Evolutionary conservation across 2,888 invertebrate species (phyloP).

Genomic region (Imbricaverruca yamaguchii): DNA sequence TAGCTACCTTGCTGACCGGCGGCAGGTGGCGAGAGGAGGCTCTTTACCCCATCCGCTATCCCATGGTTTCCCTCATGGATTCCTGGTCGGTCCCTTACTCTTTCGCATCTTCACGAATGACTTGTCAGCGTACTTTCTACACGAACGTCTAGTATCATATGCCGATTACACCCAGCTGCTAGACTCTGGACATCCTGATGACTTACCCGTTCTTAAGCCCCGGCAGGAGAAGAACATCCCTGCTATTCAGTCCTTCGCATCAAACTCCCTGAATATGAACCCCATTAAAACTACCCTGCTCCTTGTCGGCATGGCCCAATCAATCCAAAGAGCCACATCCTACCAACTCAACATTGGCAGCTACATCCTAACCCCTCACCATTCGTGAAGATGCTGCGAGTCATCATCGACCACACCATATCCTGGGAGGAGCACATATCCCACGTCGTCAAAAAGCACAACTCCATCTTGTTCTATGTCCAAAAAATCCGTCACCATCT

Average conservation of each 20-base stretch:
- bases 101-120: too few relatives aligned
- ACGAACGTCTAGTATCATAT: background rate
- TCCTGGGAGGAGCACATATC: background rate
- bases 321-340: background rate
- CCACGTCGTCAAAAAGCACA: background rate
- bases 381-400: background rate
- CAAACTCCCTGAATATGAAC: background rate
- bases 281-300: background rate
- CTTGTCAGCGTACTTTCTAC: too few relatives aligned
- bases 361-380: background rate
- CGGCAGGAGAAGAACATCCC: background rate
- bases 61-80: too few relatives aligned
- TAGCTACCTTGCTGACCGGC: too few relatives aligned
- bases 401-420: background rate
- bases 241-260: background rate
- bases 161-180: background rate
- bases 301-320: background rate
- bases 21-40: too few relatives aligned
- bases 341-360: background rate
- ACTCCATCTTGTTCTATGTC: background rate
- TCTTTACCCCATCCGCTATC: too few relatives aligned
- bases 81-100: too few relatives aligned
- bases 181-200: background rate
- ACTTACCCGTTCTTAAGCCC: background rate
- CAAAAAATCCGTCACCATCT: background rate